phyloP scores from a whole-genome alignment of 1,140 invertebrate genomes.

The Drosophila novamexicana region DNA sequence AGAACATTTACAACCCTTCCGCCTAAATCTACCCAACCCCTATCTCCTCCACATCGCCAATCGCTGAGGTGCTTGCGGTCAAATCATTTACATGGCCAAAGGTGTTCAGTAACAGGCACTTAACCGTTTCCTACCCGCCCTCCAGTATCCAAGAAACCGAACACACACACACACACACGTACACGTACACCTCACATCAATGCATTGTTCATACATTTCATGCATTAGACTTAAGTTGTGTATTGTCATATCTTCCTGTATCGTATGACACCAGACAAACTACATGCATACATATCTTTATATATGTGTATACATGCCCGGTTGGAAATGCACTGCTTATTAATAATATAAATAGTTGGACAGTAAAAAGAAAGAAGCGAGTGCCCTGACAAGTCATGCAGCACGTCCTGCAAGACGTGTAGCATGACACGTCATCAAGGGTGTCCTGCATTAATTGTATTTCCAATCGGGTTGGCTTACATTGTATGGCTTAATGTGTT shows the following conservation, averaged over 20 bases:
- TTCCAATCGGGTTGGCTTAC: slow-evolving; percentile 24
- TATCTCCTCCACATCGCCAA: not conserved
- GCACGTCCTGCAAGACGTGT: not conserved
- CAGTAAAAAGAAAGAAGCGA: not conserved
- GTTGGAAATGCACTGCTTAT: not conserved
- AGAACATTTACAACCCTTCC: not conserved
- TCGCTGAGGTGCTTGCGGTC: slow-evolving; percentile 28
- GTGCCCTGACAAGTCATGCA: not conserved
- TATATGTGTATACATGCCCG: not conserved
- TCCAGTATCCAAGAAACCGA: slow-evolving; percentile 3
- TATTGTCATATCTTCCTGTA: slow-evolving; percentile 28
- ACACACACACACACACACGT: slow-evolving; percentile 28
- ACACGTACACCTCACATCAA: slow-evolving; percentile 56
- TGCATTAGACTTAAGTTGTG: slow-evolving; percentile 75
- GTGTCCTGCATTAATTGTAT: slow-evolving; percentile 5
- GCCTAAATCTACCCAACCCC: not conserved
- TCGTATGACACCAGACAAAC: slow-evolving; percentile 44
- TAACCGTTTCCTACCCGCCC: slow-evolving; percentile 8
- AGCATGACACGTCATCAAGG: not conserved
- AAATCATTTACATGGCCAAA: slow-evolving; percentile 39
- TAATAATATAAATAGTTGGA: not conserved
- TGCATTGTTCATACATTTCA: slow-evolving; percentile 79
- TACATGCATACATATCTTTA: slow-evolving; percentile 7
- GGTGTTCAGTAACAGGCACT: slow-evolving; percentile 25
- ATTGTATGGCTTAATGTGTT: slow-evolving; percentile 52